Base-by-base conservation (phyloP, 2,888 invertebrate genomes). In the Apoderus coryli region DNA sequence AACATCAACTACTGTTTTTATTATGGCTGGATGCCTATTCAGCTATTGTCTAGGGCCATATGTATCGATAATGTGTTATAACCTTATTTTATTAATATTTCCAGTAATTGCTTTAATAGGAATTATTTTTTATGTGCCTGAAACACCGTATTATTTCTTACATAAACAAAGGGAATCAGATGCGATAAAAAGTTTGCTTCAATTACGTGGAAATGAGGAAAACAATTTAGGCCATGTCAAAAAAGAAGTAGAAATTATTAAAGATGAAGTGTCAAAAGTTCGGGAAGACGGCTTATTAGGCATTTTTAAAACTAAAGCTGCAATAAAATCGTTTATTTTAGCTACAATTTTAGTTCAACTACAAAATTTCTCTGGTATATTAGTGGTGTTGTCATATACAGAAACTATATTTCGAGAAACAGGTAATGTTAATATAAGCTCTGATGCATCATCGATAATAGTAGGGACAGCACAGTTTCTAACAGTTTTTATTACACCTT, bases 341-440 rank as follows among this genome's bases (percentile, higher is more conserved):
- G 56, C 42, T 52, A 53, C 39, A 44, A 50, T 31, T 4, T 39
- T 47, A 27, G 41, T 44, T 39, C 33, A 41, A 5, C 46, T 44
- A 26, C 48, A 61, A 50, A 52, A 44, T 16, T 31, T 49, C 2
- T 44, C 60, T 1, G 81, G 81, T 1, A 76, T 80, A 49, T 78
- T 78, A 53, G 76, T 78, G 0, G 74, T 84, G 1, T 63, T 80
- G 2, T 77, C 78, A 54, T 81, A 80, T 55, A 71, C 77, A 53
- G 70, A 76, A 37, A 59, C 60, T 13, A 81, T 81, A 45, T 81
- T 81, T 49, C 50, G 56, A 46, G 38, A 53, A 44, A 36, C 56
- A 33, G 47, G 55, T 33, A 33, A 46, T 41, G 26, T 35, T 46
- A 40, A 59, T 3, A 60, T 72, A 25, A 62, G 76, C 0, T n/a